Evolutionary conservation across 1,140 invertebrate genomes (phyloP), one percentile per base, ranked within the genome.

Genomic region (Solenopsis invicta): DNA sequence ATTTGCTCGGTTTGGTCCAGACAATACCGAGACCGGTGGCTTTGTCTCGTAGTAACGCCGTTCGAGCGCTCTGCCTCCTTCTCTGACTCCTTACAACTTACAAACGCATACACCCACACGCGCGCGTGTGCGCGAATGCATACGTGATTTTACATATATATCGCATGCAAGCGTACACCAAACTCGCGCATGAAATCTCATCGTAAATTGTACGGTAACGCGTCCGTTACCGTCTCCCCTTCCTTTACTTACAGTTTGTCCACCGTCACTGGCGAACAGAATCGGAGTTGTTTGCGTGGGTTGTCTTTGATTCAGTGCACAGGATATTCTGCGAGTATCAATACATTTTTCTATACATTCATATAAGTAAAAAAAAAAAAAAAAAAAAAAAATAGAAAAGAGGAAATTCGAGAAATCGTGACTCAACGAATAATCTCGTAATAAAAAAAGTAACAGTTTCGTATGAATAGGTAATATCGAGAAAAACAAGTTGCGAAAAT

Each of bases 21-120:
- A 94, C 93, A 94, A 93, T 94, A 89, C 90, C 77, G 86, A 91
- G 92, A 91, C 78, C 29, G 88, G 90, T 93, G 92, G 93, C 93
- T 94, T 94, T 94, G 93, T 94, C 93, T 93, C 89, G 90, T 90
- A 88, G 92, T 93, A 92, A 93, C 89, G 91, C 88, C 91, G 89
- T 89, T 93, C 92, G 92, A 92, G 91, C 89, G 88, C 89, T 74
- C 89, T 74, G 56, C 80, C 69, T 90, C 69, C 88, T 89, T 85
- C 80, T 24, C 10, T 41, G 59, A 75, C 48, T 77, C 85, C 86
- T 86, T 88, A 18, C 59, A 64, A n/a, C 59, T 85, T n/a, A 45
- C 81, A 56, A 50, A 80, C 48, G 29, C 24, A 56, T 34, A 59
- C 34, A 59, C 9, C 13, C n/a, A 78, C 67, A 9, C 41, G 3